Percentiles rank a stretch among this genome's conserved stretches.
Conservation (phyloP, 1,140 invertebrate species). For the Heliconius eleuchia region DNA sequence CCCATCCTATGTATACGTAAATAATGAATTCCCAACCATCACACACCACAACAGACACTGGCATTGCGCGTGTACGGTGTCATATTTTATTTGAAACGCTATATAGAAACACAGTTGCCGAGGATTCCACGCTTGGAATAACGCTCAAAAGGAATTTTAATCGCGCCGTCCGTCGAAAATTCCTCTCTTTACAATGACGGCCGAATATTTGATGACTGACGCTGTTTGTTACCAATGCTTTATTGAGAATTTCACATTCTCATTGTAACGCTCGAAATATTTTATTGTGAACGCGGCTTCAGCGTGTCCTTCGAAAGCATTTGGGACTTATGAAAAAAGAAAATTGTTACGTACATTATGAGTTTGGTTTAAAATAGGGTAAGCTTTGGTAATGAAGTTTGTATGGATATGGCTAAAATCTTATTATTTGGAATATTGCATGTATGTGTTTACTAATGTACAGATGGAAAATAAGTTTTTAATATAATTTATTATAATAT, state of each 20-base stretch:
- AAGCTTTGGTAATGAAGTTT: neutral
- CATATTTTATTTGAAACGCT: neutral
- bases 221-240: conserved; percentile 5
- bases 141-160: conserved; percentile 38
- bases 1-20: neutral
- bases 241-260: conserved; percentile 24
- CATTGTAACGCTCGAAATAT: conserved; percentile 9
- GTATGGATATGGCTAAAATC: no score
- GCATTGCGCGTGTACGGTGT: neutral
- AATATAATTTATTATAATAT: no score
- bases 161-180: conserved; percentile 33
- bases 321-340: neutral
- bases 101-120: neutral
- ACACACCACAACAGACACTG: neutral
- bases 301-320: neutral
- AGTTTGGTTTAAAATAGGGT: neutral
- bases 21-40: neutral
- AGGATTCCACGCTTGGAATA: conserved; percentile 14
- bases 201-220: conserved; percentile 17
- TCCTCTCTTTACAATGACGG: conserved; percentile 35
- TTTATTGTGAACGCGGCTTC: conserved; percentile 1
- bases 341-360: neutral
- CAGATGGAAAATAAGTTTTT: no score
- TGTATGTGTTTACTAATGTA: neutral
- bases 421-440: no score